phyloP scores from a whole-genome alignment of 2,797 vertebrate genomes.

The Lateolabrax maculatus region DNA sequence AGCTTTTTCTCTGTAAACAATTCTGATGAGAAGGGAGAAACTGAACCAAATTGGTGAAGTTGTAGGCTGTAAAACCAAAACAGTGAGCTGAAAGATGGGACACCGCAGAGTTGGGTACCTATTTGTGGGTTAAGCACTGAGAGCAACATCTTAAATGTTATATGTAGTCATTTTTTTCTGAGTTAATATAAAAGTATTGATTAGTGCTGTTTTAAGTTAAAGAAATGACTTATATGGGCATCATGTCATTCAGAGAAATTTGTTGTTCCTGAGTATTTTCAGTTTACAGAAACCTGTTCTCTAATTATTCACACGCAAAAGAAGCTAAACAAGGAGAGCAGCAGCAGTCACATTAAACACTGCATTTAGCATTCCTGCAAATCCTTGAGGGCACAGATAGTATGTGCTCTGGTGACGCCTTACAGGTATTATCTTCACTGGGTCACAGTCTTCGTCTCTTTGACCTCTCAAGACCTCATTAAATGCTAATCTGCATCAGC shows the following conservation, averaged over 20 bases:
- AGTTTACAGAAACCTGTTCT: not conserved
- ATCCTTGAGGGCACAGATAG: conserved; percentile 21
- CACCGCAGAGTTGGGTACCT: too few relatives aligned
- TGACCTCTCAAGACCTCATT: conserved; percentile 17
- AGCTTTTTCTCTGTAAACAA: not conserved
- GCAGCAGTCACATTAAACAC: conserved; percentile 11
- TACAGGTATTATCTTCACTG: conserved; percentile 41
- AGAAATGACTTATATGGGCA: not conserved
- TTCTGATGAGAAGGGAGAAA: not conserved
- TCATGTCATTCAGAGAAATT: not conserved
- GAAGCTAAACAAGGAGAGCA: not conserved
- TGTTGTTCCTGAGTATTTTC: not conserved
- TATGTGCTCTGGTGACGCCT: conserved; percentile 18
- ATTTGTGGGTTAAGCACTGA: too few relatives aligned
- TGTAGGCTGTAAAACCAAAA: not conserved
- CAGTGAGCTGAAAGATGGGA: not conserved
- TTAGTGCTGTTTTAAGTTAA: not conserved
- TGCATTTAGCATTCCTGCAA: conserved; percentile 7
- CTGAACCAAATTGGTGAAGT: not conserved
- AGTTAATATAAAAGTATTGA: too few relatives aligned
- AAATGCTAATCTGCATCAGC: conserved; percentile 20
- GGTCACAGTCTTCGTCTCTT: not conserved
- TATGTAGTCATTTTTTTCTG: not conserved
- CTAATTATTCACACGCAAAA: conserved; percentile 30
- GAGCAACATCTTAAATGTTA: too few relatives aligned